Evolutionary conservation across 2,797 vertebrate genomes (phyloP).

Genomic region (Spinus olivaceus): DNA sequence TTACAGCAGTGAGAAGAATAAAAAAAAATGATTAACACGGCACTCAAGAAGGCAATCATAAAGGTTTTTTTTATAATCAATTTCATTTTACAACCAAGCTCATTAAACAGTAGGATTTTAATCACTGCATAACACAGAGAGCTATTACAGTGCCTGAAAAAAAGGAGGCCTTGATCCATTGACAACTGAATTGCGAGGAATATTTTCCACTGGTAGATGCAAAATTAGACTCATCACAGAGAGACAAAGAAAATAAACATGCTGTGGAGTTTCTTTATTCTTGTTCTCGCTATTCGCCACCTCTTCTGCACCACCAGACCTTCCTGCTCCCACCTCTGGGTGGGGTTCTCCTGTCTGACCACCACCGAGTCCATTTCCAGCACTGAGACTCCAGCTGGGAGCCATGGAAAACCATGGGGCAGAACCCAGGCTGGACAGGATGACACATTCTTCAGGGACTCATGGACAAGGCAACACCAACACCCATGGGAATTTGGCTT

Average conservation of each 20-base stretch:
- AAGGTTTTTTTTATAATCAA: constrained; percentile 34
- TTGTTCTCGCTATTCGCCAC: rapidly evolving
- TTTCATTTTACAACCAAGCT: constrained; percentile 52
- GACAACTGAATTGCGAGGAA: neutral
- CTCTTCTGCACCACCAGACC: neutral
- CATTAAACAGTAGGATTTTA: constrained; percentile 61
- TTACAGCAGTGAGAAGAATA: constrained; percentile 44
- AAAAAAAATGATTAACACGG: constrained; percentile 26
- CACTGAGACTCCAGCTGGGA: neutral
- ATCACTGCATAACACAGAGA: constrained; percentile 40
- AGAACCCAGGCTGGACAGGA: neutral
- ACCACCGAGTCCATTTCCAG: neutral
- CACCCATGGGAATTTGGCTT: rapidly evolving
- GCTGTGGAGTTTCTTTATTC: neutral
- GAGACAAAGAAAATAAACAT: neutral
- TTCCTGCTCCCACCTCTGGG: neutral
- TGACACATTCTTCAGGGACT: neutral
- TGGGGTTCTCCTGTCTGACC: neutral
- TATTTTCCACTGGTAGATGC: neutral
- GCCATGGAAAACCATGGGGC: neutral
- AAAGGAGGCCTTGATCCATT: neutral
- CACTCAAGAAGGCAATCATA: constrained; percentile 37
- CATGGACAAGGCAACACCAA: neutral
- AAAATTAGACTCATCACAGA: neutral
- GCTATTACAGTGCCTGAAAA: neutral